Percentiles rank a stretch among this genome's conserved stretches.
These are phyloP conservation scores for Myotis pilosus DNA, from an alignment of 2,797 vertebrate species.

Conservation along the genomic window DNA sequence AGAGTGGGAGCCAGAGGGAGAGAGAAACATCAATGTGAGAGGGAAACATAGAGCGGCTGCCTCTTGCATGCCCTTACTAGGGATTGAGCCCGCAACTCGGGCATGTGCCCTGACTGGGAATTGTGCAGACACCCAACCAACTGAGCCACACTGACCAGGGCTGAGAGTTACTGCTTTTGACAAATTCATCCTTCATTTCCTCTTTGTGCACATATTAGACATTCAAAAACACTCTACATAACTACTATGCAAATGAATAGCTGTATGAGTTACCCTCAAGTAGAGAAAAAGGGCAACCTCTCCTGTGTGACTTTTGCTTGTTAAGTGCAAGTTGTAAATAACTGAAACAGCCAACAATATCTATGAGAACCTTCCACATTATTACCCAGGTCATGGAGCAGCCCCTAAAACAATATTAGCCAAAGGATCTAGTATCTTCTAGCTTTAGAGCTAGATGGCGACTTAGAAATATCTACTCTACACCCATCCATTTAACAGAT, in stretches of 20 bases:
- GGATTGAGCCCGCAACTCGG: neutral
- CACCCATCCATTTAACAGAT: neutral
- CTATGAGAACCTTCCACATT: neutral
- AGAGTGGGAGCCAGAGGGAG: neutral
- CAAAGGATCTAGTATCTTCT: neutral
- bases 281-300: accelerated
- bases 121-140: neutral
- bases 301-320: neutral
- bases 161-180: neutral
- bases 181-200: neutral
- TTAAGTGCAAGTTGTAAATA: neutral
- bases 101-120: neutral
- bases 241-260: neutral
- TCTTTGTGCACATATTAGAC: neutral
- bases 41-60: neutral
- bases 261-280: neutral
- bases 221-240: neutral
- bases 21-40: neutral
- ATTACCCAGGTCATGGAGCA: neutral
- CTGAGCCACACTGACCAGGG: neutral
- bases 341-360: neutral
- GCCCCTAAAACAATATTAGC: neutral
- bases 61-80: neutral
- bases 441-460: neutral
- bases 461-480: neutral